phyloP scores from a whole-genome alignment of 2,888 invertebrate species.

The Odontocerum albicorne region DNA sequence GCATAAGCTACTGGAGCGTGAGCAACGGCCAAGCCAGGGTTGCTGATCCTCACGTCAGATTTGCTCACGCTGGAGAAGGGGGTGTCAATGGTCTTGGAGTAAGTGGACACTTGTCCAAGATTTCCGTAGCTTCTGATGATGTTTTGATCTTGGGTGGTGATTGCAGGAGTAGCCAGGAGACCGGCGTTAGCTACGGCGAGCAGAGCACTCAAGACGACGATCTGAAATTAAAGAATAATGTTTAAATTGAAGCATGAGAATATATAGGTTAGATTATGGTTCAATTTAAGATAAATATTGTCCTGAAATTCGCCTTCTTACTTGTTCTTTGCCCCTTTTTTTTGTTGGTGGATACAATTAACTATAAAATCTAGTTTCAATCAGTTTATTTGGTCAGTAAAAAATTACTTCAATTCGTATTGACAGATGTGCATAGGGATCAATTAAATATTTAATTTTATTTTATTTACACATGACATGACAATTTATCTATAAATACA shows the following conservation, averaged over 20 bases:
- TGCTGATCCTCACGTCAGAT: conserved; percentile 68
- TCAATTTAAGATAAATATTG: too few relatives aligned
- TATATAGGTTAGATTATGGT: not conserved
- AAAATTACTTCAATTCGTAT: too few relatives aligned
- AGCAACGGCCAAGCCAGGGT: conserved; percentile 58
- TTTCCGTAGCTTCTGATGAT: conserved; percentile 53
- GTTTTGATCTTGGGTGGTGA: conserved; percentile 49
- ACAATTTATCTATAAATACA: too few relatives aligned
- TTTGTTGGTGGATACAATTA: too few relatives aligned
- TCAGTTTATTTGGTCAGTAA: too few relatives aligned
- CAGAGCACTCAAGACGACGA: conserved; percentile 36
- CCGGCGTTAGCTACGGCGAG: conserved; percentile 40
- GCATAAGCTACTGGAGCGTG: conserved; percentile 48
- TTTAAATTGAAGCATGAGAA: not conserved
- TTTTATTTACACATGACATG: too few relatives aligned
- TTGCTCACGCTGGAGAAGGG: conserved; percentile 73
- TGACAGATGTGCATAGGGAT: too few relatives aligned
- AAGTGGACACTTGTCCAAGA: conserved; percentile 60
- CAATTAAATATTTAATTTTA: too few relatives aligned
- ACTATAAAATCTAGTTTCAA: too few relatives aligned
- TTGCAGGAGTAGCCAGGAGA: conserved; percentile 38
- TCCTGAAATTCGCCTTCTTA: too few relatives aligned
- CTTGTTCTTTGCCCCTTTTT: too few relatives aligned
- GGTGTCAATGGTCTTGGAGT: conserved; percentile 71
- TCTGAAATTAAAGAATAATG: conserved; percentile 31